Evolutionary conservation across 2,888 invertebrate species (phyloP), one percentile per base, ranked within the genome.

Genomic region (Asteroscopus sphinx): DNA sequence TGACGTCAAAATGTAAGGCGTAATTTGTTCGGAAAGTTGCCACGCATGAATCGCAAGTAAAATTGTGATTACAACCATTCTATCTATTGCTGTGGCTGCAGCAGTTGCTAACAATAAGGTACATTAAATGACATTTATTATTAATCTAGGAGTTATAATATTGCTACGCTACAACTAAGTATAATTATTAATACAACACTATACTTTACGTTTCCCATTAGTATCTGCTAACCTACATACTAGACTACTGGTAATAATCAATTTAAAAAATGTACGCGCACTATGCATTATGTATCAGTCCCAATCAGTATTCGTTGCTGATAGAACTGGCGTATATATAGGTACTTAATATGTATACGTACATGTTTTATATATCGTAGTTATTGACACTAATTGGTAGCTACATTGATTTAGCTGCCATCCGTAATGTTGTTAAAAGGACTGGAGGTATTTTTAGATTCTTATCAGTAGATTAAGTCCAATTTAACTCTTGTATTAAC

Each of bases 381-480:
- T 32, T 62, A 58, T 62, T 75, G 75, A 73, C 76, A 76, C 73
- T 75, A 75, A 75, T 76, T 75, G 75, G 73, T 64, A 63, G 46
- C 36, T 54, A 59, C 71, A 61, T 57, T 73, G 73, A 70, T 73
- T 61, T 76, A 71, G 67, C 48, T 51, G 46, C 55, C 69, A 68
- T 72, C 72, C 69, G 46, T 54, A 48, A 70, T 56, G 48, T 26
- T 42, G 51, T 48, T 59, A 44, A 54, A 52, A 70, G 52, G 48
- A 42, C 47, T 45, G 2, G 36, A 52, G 45, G 57, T 35, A 57
- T 68, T 57, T 67, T 52, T 46, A 45, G 67, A 67, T 67, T 37
- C 15, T 55, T 65, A 55, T 59, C 70, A 46, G 44, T 64, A 21
- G 9, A 52, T 57, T 45, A 40, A 37, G 57, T 52, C 45, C 13